Base-by-base conservation (phyloP, 2,797 vertebrate genomes). In the Sternarchorhynchus goeldii region DNA sequence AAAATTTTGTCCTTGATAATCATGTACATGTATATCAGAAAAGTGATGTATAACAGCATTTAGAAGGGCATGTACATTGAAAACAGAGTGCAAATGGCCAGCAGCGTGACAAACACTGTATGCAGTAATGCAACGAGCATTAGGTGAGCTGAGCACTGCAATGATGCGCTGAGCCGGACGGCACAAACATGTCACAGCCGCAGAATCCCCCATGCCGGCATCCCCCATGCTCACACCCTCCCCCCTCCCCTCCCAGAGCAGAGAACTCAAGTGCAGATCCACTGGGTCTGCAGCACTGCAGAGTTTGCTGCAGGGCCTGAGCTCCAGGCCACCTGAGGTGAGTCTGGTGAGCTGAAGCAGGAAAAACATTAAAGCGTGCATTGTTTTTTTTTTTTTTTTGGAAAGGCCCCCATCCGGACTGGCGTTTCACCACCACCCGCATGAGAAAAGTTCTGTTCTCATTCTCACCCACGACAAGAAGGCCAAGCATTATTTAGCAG, bases 401-500 rank as follows among this genome's bases (percentile, higher is more conserved):
- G 57, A 39, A 62, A 62, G 6, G 21, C 73, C 10, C 68, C 29
- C 34, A 8, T 7, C 31, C 45, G 2, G 25, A 16, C 41, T 17
- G n/a, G 12, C 4, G 57, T 45, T 60, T 62, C 5, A 60, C 57
- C 58, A 62, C 57, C 14, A 50, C 57, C 32, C 6, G 14, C 20
- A 63, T 36, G 6, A 41, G n/a, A 39, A n/a, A 21, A 45, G 64
- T 58, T 16, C 39, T 6, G 31, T 73, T 57, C 34, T 16, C 5
- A 53, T 3, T 75, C 6, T 6, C 18, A 17, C 16, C 29, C 14
- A 39, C 34, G 20, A 58, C 29, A 64, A 12, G 17, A 64, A 32
- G 73, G 4, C 12, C 73, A 75, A 53, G 73, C 73, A 55, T 73
- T 67, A 31, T 58, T 73, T 64, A 66, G 32, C 64, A 67, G 36